These are phyloP conservation scores for Otolemur garnettii DNA, from an alignment of 2,113 vertebrate species.

Conservation along the genomic window DNA sequence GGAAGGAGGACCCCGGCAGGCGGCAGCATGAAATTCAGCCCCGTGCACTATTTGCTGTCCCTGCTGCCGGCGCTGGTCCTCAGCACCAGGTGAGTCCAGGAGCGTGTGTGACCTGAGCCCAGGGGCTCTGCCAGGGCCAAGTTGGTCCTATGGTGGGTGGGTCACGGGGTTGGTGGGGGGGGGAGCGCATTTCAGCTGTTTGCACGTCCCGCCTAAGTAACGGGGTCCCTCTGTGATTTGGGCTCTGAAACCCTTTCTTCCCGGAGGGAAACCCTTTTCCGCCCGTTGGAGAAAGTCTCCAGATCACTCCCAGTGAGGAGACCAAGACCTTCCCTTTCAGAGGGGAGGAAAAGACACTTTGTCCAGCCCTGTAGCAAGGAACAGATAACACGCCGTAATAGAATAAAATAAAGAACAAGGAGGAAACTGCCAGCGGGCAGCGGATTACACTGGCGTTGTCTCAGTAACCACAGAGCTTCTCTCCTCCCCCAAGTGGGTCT, in stretches of 20 bases:
- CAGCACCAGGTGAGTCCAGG: constrained; percentile 87
- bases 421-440: background rate
- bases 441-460: accelerated
- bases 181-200: constrained; percentile 17
- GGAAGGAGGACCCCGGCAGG: background rate
- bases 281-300: constrained; percentile 25
- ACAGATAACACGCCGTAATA: background rate
- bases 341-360: constrained; percentile 1
- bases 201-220: constrained; percentile 62
- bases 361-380: background rate
- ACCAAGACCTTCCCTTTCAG: background rate
- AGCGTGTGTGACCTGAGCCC: background rate
- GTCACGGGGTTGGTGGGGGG: background rate
- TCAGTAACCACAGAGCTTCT: background rate
- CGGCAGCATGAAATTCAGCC: constrained; percentile 86
- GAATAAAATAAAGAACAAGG: background rate
- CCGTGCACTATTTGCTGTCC: constrained; percentile 85
- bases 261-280: background rate
- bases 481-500: background rate
- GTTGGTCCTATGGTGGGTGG: background rate
- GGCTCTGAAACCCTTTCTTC: background rate
- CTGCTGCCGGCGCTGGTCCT: constrained; percentile 85
- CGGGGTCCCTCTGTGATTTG: background rate
- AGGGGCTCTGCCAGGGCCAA: background rate
- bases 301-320: background rate